Percentiles rank a stretch among this genome's conserved stretches.
These are phyloP conservation scores for Cladopsammia gracilis DNA, from an alignment of 64 coral and sea anemone species.

Conservation along the genomic window DNA sequence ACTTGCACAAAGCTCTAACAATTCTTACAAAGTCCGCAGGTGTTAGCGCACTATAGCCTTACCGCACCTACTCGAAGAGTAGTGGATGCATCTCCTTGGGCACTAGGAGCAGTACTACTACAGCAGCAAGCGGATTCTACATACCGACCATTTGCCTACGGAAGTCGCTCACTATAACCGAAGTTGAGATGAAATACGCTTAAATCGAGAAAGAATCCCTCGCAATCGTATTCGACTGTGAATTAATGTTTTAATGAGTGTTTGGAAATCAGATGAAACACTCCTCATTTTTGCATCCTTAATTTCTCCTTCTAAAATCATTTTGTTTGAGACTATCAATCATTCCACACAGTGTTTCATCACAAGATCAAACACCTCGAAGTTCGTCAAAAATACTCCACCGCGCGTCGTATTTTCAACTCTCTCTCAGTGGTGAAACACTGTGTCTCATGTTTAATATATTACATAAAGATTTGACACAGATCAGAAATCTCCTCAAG, in stretches of 20 bases:
- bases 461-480: constrained; percentile 10
- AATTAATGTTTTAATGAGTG: not conserved
- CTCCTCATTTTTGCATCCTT: no score
- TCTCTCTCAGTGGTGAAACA: no score
- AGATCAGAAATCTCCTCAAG: not conserved
- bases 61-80: constrained; percentile 6
- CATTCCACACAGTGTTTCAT: no score
- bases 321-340: no score
- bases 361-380: no score
- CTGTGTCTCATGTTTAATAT: no score
- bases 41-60: constrained; percentile 46
- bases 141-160: constrained; percentile 7
- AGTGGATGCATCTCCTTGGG: constrained; percentile 45
- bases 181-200: constrained; percentile 31
- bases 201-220: constrained; percentile 58
- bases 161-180: constrained; percentile 30
- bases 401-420: no score
- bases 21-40: not conserved
- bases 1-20: constrained; percentile 6
- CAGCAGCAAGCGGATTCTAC: constrained; percentile 15
- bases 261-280: no score
- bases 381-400: no score
- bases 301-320: no score
- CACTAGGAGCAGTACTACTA: constrained; percentile 35
- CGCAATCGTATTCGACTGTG: constrained; percentile 66